Base-by-base conservation (phyloP, 2,113 vertebrate species). In the Morone saxatilis region DNA sequence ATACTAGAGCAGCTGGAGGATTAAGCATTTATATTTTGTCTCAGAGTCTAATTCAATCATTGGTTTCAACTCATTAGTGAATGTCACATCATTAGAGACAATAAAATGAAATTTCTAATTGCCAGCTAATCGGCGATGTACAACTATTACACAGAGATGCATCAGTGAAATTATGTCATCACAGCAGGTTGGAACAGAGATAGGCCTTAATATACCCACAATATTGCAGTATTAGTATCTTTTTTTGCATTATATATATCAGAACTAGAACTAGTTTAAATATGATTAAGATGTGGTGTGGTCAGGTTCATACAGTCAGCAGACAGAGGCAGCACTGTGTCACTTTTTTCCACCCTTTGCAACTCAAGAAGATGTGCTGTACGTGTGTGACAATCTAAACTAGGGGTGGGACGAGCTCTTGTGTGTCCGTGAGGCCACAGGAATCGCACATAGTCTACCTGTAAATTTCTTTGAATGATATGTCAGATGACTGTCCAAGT, bases 401-500 rank as follows among this genome's bases (percentile, higher is more conserved):
- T 41, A 13, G 6, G 11, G 5, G 48, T 75, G 19, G 38, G 11
- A 50, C 10, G 51, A 36, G 54, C 40, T 45, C 54, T 41, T 63
- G 16, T 9, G 1, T 31, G 36, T n/a, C 53, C 63, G 41, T 56
- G 51, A 67, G 47, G 53, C 20, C 25, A 47, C 7, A 20, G 45
- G 11, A 60, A 16, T 48, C 63, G 43, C 50, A 36, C 31, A 57
- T 13, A 4, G 43, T 41, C n/a, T 6, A 8, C 56, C 36, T 48
- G 45, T 36, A 62, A 77, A 75, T 78, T 59, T 56, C 38, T 69
- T 11, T 31, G 5, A 62, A 85, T 60, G 66, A 75, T 51, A 47
- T 11, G 36, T 62, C 69, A 72, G 10, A 61, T 5, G 62, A 22
- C 56, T 70, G 40, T 65, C 67, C 1, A 0, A 66, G 38, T 43